These are phyloP conservation scores for Raja brachyura DNA, from an alignment of 2,113 vertebrate species.

Conservation along the genomic window DNA sequence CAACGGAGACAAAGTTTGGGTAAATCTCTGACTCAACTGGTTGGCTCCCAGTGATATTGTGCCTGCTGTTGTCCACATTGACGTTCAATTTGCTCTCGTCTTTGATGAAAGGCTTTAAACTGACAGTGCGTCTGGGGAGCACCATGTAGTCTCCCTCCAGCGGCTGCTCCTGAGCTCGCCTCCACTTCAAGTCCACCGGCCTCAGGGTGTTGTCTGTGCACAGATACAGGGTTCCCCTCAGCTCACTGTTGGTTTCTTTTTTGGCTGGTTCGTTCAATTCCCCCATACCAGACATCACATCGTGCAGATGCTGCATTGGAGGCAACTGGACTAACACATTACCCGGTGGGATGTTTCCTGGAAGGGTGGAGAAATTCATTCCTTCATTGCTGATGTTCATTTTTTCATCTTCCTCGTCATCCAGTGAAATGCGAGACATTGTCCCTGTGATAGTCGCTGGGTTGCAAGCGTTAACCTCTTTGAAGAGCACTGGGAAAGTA, in stretches of 20 bases:
- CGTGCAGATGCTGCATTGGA: constrained; percentile 58
- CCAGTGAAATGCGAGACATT: constrained; percentile 90
- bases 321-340: constrained; percentile 81
- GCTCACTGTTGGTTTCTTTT: constrained; percentile 72
- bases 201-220: constrained; percentile 81
- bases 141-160: constrained; percentile 94
- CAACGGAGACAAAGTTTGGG: constrained; percentile 76
- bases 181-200: constrained; percentile 72
- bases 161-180: constrained; percentile 61
- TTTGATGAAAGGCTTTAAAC: constrained; percentile 73
- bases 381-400: constrained; percentile 76
- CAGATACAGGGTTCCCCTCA: constrained; percentile 79
- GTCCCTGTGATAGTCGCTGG: constrained; percentile 93
- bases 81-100: constrained; percentile 77
- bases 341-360: constrained; percentile 81
- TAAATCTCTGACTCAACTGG: constrained; percentile 72
- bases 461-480: constrained; percentile 94
- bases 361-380: constrained; percentile 82
- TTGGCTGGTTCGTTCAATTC: constrained; percentile 75
- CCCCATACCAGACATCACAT: constrained; percentile 60
- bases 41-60: constrained; percentile 66
- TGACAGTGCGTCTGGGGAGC: constrained; percentile 81
- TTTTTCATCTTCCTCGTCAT: constrained; percentile 90
- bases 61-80: constrained; percentile 68
- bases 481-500: constrained; percentile 78